Base-by-base conservation (phyloP, 2,113 vertebrate genomes). In the Pluvialis apricaria region DNA sequence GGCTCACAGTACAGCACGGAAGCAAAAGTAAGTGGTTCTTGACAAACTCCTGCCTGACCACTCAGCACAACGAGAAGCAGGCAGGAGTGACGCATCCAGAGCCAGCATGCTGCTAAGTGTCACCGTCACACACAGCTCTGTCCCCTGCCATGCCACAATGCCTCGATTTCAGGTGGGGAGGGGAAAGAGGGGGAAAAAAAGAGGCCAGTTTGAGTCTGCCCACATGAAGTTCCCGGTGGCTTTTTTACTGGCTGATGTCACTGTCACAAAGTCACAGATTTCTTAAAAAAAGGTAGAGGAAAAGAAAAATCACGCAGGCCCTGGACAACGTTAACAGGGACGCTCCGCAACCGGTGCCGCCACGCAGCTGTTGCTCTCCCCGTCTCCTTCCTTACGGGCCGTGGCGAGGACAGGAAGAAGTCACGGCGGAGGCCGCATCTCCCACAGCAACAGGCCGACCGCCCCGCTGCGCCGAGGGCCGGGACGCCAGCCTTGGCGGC, bases 1-100 rank as follows among this genome's bases (percentile, higher is more conserved):
- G 2, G 32, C 66, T 38, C 13, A 5, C 47, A 24, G 71, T 1
- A 4, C 68, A 6, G 70, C 52, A 3, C 4, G 1, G 71, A 10
- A 24, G 52, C 57, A 1, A 40, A 25, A 26, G 4, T 3, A 26
- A 10, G 6, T 1, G 90, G 36, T 79, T n/a, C 90, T 21, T 0
- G 73, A 40, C 47, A 3, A 80, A 28, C 62, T 92, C 28, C 77
- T 1, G 80, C 28, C 77, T 1, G 80, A 18, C 1, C 28, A 1
- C 77, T 38, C 9, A 3, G 64, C 69, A 13, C 7, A 4, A 21
- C 10, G 7, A 44, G 71, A 3, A 26, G 70, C 61, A 13, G 40
- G 61, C 20, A 1, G 40, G 31, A 1, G 40, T 5, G 78, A 19
- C 5, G 24, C 71, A 32, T 1, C 28, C 7, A 2, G 18, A 40